phyloP scores from a whole-genome alignment of 64 coral and sea anemone species.

The Actinia tenebrosa region DNA sequence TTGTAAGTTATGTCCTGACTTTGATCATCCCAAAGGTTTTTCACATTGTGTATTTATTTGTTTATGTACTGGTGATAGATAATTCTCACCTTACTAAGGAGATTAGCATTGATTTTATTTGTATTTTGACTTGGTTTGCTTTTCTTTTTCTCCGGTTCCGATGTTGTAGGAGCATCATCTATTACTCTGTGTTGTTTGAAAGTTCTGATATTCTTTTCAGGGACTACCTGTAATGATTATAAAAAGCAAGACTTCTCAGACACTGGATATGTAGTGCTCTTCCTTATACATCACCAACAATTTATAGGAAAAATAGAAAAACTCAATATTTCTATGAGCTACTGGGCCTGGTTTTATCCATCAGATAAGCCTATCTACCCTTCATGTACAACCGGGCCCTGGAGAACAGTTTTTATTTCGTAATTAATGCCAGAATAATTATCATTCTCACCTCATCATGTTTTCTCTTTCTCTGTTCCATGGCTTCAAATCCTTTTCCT shows the following conservation, averaged over 20 bases:
- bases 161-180: slow-evolving; percentile 16
- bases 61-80: background rate
- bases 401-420: too few relatives aligned
- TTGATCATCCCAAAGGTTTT: too few relatives aligned
- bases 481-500: slow-evolving; percentile 89
- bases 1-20: too few relatives aligned
- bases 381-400: too few relatives aligned
- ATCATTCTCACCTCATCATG: background rate
- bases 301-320: background rate
- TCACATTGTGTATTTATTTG: too few relatives aligned
- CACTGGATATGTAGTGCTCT: background rate
- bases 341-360: too few relatives aligned
- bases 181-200: slow-evolving; percentile 74
- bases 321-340: too few relatives aligned
- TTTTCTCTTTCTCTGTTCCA: slow-evolving; percentile 70
- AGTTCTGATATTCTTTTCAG: slow-evolving; percentile 64
- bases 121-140: background rate
- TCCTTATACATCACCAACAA: background rate
- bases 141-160: slow-evolving; percentile 20
- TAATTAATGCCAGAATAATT: too few relatives aligned
- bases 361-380: too few relatives aligned
- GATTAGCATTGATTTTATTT: slow-evolving; percentile 36
- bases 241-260: background rate
- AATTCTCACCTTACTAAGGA: slow-evolving; percentile 38
- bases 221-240: slow-evolving; percentile 40